A percentile compares a stretch with the other conserved stretches of the same genome.
Evolutionary conservation across 53 echinoderm and acorn worm genomes (phyloP).

Genomic region (Actinopyga echinites): DNA sequence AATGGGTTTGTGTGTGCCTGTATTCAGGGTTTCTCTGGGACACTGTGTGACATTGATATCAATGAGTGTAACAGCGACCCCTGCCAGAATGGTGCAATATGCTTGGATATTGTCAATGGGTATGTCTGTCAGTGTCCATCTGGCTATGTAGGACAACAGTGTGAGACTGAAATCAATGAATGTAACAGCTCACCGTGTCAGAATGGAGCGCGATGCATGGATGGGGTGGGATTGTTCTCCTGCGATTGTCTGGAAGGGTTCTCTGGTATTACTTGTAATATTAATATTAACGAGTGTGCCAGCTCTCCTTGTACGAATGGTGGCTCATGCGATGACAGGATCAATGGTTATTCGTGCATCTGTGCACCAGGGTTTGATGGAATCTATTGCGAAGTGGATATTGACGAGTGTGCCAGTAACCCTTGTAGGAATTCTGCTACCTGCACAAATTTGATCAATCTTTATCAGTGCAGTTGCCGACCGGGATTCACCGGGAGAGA

Average conservation of each 20-base stretch:
- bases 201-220: slow-evolving; percentile 25
- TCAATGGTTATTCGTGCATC: slow-evolving; percentile 29
- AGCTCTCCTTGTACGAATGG: slow-evolving; percentile 46
- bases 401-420: slow-evolving; percentile 27
- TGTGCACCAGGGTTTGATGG: slow-evolving; percentile 39
- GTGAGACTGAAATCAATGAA: slow-evolving; percentile 20
- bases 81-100: slow-evolving; percentile 67
- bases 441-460: slow-evolving; percentile 27
- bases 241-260: slow-evolving; percentile 17
- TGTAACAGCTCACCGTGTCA: slow-evolving; percentile 33
- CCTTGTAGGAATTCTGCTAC: slow-evolving; percentile 45
- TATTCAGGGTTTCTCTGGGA: slow-evolving; percentile 57
- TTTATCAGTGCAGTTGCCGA: neutral
- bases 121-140: neutral
- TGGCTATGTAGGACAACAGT: neutral
- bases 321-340: neutral
- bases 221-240: slow-evolving; percentile 32
- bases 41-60: slow-evolving; percentile 48
- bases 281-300: slow-evolving; percentile 46
- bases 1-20: slow-evolving; percentile 63
- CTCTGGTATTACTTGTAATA: neutral
- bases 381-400: neutral
- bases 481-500: no score
- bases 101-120: slow-evolving; percentile 47
- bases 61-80: slow-evolving; percentile 68